Conservation (phyloP, 2,113 vertebrate species). For the Nettapus auritus region DNA sequence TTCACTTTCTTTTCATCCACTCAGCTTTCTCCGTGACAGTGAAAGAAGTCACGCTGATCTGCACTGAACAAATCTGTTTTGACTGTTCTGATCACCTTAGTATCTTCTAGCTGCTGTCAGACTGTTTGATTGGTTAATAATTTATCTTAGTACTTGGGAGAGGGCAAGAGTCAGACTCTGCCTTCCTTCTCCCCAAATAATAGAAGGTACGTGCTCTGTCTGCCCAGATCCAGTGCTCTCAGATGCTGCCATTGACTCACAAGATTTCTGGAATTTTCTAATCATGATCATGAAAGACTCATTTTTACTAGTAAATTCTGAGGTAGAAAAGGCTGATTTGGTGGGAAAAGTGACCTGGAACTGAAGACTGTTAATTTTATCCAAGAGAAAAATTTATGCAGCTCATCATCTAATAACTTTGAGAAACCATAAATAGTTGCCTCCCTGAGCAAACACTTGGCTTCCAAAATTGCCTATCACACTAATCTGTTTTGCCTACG, state of each 20-base stretch:
- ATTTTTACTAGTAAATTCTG: not conserved
- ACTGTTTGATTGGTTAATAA: not conserved
- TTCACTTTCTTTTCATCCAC: not conserved
- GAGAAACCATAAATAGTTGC: not conserved
- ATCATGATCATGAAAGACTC: not conserved
- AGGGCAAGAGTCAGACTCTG: not conserved
- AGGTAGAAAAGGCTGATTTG: not conserved
- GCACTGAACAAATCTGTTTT: not conserved
- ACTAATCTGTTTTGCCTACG: not conserved
- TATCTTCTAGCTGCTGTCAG: not conserved
- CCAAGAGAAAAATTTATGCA: not conserved
- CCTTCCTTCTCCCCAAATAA: not conserved
- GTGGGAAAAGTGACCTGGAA: not conserved
- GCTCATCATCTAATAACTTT: not conserved
- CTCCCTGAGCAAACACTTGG: not conserved
- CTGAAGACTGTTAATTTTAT: not conserved
- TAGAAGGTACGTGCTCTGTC: not conserved
- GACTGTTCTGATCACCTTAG: not conserved
- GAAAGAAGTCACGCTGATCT: not conserved
- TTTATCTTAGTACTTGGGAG: not conserved
- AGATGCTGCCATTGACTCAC: not conserved
- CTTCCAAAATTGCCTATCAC: not conserved
- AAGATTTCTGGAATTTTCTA: not conserved
- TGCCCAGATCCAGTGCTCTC: not conserved
- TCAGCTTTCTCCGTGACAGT: not conserved